Base-by-base conservation (phyloP, 2,113 vertebrate species). In the Mugil cephalus region DNA sequence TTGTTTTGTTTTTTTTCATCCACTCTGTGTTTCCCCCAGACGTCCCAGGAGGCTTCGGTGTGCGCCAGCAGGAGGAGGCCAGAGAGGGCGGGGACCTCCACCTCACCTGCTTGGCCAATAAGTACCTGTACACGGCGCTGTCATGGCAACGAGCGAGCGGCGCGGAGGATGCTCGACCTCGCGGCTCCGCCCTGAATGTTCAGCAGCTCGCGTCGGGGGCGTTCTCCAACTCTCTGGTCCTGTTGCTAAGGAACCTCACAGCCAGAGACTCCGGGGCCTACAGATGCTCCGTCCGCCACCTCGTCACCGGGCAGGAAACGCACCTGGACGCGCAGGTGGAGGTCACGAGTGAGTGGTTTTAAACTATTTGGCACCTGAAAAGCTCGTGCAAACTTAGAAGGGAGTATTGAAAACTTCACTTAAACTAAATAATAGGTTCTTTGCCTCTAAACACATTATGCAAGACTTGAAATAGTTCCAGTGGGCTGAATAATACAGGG, bases 41-140 rank as follows among this genome's bases (percentile, higher is more conserved):
- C 50, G 88, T 96, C 65, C 95, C 94, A 0, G 95, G 93, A 39
- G 97, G 96, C 87, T 97, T 99, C 87, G 90, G 94, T 6, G 77
- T 96, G 53, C 92, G 63, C 62, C 82, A 95, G 88, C 89, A 93
- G 88, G 95, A 94, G 81, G 86, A 94, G 52, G 94, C 96, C 1
- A 88, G 93, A 15, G 97, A 99, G 93, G 96, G 97, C 55, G 94
- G 95, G 55, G 94, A 96, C 69, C 92, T 97, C 74, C 86, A 89
- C 34, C 90, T 99, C 86, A 96, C 95, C 70, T 99, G 97, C 87
- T 91, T 85, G 0, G 97, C 95, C 74, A 99, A 94, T 91, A 98
- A 95, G 80, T 95, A 97, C 92, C 89, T 99, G 40, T 99, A 97
- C 93, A 93, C 89, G 53, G 90, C 94, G 42, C 58, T 98, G 78